These are phyloP conservation scores for Platorchestia sp. DNA, from an alignment of 1,140 invertebrate genomes.

Conservation along the genomic window DNA sequence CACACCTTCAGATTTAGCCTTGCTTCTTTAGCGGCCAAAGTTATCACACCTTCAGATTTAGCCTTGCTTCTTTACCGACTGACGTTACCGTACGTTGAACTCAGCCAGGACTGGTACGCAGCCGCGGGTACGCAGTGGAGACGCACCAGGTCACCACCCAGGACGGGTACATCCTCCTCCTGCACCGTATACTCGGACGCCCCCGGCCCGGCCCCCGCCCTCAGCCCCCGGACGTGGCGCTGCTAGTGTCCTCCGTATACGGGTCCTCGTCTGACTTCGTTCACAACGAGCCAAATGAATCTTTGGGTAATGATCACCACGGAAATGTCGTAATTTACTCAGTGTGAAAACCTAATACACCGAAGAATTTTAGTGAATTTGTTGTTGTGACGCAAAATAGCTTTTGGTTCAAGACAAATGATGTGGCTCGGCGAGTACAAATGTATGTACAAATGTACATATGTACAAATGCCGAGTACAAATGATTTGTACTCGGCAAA, in stretches of 20 bases:
- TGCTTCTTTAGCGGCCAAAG: too few species aligned
- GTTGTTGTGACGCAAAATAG: too few species aligned
- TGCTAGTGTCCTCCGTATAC: conserved; percentile 83
- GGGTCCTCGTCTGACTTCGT: conserved; percentile 84
- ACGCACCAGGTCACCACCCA: conserved; percentile 61
- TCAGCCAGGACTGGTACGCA: conserved; percentile 61
- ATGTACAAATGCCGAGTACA: too few species aligned
- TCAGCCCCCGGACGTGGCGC: conserved; percentile 71
- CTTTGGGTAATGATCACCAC: conserved; percentile 74
- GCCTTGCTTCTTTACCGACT: background rate
- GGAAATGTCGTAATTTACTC: too few species aligned
- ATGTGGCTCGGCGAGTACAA: too few species aligned
- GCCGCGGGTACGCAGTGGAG: conserved; percentile 61
- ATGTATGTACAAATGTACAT: too few species aligned
- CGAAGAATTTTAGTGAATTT: too few species aligned
- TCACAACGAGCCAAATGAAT: conserved; percentile 77
- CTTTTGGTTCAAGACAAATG: too few species aligned
- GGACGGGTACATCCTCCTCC: conserved; percentile 65
- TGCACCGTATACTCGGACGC: conserved; percentile 62
- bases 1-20: too few species aligned
- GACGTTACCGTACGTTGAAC: background rate
- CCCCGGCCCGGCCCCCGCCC: background rate
- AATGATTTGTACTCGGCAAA: too few species aligned
- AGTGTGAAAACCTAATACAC: too few species aligned
- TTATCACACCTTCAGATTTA: background rate